Evolutionary conservation across 2,888 invertebrate species (phyloP).

Genomic region (Polydrusus cervinus): DNA sequence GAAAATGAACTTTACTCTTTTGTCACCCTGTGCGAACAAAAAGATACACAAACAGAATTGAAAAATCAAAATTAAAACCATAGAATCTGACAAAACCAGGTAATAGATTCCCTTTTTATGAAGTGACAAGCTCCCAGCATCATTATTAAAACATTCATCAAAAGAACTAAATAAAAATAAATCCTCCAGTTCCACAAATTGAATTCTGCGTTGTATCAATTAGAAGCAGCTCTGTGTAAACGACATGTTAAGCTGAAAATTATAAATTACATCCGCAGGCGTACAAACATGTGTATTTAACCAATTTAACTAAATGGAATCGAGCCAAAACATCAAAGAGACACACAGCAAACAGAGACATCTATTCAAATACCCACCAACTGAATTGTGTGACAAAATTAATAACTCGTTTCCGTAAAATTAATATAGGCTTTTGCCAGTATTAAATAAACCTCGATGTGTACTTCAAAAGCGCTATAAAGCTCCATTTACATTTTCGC

Average conservation of each 20-base stretch:
- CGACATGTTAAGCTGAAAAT: constrained; percentile 12
- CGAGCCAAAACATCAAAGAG: constrained; percentile 44
- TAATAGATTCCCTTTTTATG: too few relatives aligned
- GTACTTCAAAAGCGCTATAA: constrained; percentile 35
- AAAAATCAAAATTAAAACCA: too few relatives aligned
- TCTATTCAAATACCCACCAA: constrained; percentile 37
- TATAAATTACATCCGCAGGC: constrained; percentile 28
- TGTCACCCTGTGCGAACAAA: too few relatives aligned
- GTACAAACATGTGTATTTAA: constrained; percentile 31
- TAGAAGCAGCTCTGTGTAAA: constrained; percentile 4
- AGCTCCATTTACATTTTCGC: constrained; percentile 26
- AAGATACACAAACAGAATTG: too few relatives aligned
- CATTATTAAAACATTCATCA: background rate
- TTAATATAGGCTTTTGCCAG: constrained; percentile 39
- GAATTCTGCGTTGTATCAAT: constrained; percentile 11
- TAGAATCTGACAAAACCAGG: too few relatives aligned
- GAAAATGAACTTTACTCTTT: too few relatives aligned
- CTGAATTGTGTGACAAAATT: constrained; percentile 40
- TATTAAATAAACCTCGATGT: constrained; percentile 38
- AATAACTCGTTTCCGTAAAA: constrained; percentile 44
- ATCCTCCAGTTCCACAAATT: background rate
- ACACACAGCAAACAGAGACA: constrained; percentile 30
- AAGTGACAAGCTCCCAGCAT: too few relatives aligned
- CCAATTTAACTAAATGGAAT: constrained; percentile 35
- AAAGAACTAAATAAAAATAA: background rate